These are phyloP conservation scores for Synanthedon tipuliformis DNA, from an alignment of 2,888 invertebrate genomes.

Conservation along the genomic window DNA sequence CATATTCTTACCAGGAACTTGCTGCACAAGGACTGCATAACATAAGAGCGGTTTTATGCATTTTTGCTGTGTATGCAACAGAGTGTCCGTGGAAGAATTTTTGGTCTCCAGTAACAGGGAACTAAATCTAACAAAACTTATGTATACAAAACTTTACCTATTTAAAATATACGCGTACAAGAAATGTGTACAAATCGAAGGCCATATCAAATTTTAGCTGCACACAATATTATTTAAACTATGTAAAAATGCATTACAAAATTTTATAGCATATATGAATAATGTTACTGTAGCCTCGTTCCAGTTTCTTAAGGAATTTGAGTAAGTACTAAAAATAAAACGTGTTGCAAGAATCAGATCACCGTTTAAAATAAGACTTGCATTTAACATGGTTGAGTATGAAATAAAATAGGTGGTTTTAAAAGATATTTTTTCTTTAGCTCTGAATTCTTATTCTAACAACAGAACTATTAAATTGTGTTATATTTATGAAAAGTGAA, in stretches of 20 bases:
- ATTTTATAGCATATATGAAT: slow-evolving; percentile 1
- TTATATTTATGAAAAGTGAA: neutral
- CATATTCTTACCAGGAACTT: slow-evolving; percentile 56
- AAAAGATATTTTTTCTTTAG: too few relatives aligned
- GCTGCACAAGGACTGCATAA: slow-evolving; percentile 53
- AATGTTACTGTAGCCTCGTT: slow-evolving; percentile 29
- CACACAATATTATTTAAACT: neutral
- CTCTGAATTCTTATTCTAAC: neutral
- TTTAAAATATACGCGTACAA: too few relatives aligned
- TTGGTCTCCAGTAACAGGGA: too few relatives aligned
- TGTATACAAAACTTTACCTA: too few relatives aligned
- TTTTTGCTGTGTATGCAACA: too few relatives aligned
- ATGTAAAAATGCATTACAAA: neutral
- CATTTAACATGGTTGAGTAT: neutral
- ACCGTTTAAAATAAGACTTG: slow-evolving; percentile 1
- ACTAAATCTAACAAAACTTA: too few relatives aligned
- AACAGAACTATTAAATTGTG: neutral
- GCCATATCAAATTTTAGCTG: too few relatives aligned
- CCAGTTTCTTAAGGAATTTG: slow-evolving; percentile 26
- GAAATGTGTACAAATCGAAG: too few relatives aligned
- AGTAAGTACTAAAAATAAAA: slow-evolving; percentile 28
- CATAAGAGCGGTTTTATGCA: slow-evolving; percentile 23
- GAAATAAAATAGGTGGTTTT: neutral
- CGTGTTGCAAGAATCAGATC: slow-evolving; percentile 12
- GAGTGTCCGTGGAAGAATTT: too few relatives aligned